Conservation (phyloP, 2,113 vertebrate genomes). For the Coracopsis vasa region DNA sequence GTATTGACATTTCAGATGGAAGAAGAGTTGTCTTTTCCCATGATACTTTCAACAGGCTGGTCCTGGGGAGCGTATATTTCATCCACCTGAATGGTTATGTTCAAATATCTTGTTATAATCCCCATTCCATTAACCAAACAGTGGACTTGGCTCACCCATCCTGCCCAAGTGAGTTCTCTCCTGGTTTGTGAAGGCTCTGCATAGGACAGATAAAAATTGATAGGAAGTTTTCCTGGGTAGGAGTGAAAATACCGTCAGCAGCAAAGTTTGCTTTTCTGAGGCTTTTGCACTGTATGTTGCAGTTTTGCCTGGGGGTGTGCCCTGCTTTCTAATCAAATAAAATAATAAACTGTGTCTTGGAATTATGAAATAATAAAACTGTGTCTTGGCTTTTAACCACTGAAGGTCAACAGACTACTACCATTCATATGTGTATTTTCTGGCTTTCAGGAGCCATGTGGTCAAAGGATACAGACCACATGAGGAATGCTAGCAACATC, state of each 20-base stretch:
- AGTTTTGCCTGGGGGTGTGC: background rate
- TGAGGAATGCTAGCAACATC: background rate
- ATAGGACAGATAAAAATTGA: background rate
- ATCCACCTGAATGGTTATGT: background rate
- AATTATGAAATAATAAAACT: background rate
- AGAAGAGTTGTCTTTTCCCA: background rate
- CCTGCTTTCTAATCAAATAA: background rate
- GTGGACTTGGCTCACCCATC: background rate
- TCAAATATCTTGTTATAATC: background rate
- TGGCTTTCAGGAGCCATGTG: background rate
- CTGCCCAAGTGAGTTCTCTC: background rate
- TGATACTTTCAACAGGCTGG: background rate
- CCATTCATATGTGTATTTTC: background rate
- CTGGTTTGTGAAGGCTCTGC: background rate
- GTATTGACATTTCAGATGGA: background rate
- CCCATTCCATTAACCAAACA: background rate
- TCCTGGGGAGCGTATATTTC: background rate
- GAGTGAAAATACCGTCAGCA: background rate
- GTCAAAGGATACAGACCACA: background rate
- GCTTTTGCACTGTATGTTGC: background rate
- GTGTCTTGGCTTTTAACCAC: background rate
- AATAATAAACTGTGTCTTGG: background rate
- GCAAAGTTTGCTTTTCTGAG: background rate
- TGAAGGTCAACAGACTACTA: background rate
- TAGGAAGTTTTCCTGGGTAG: background rate